These are phyloP conservation scores for Corythoichthys intestinalis DNA, from an alignment of 2,113 vertebrate genomes.

Conservation along the genomic window DNA sequence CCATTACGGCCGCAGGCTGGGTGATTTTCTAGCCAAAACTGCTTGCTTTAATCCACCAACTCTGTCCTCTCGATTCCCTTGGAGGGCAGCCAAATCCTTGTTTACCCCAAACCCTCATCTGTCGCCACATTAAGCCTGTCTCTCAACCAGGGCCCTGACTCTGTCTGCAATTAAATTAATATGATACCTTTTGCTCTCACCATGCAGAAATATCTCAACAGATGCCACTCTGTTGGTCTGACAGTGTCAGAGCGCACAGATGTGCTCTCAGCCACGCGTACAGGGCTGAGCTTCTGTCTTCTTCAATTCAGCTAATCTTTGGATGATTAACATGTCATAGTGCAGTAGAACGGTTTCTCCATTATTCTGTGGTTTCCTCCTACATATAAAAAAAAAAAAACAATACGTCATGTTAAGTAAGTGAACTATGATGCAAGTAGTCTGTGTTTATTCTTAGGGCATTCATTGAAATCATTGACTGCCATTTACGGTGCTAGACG, in stretches of 20 bases:
- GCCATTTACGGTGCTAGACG: too few relatives aligned
- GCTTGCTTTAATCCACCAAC: conserved; percentile 53
- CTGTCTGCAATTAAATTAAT: conserved; percentile 60
- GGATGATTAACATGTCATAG: not conserved
- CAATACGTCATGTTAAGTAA: too few relatives aligned
- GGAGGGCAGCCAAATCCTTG: conserved; percentile 60
- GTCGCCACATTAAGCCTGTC: conserved; percentile 55
- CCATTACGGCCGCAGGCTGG: conserved; percentile 25
- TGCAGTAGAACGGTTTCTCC: not conserved
- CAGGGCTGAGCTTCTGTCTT: conserved; percentile 15
- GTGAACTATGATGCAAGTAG: too few relatives aligned
- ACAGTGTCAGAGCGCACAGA: conserved; percentile 36
- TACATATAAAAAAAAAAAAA: too few relatives aligned
- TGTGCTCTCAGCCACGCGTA: conserved; percentile 13
- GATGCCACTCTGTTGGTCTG: conserved; percentile 39
- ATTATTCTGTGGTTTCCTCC: not conserved
- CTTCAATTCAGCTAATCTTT: not conserved
- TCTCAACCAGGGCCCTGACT: conserved; percentile 49
- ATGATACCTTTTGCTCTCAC: conserved; percentile 56
- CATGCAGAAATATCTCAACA: conserved; percentile 54
- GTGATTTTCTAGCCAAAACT: conserved; percentile 49
- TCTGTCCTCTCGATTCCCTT: conserved; percentile 53
- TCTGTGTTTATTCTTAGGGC: too few relatives aligned
- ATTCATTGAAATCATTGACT: too few relatives aligned
- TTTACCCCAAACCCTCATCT: conserved; percentile 62